Base-by-base conservation (phyloP, 2,797 vertebrate species). In the Hydrocynus forskahlii region DNA sequence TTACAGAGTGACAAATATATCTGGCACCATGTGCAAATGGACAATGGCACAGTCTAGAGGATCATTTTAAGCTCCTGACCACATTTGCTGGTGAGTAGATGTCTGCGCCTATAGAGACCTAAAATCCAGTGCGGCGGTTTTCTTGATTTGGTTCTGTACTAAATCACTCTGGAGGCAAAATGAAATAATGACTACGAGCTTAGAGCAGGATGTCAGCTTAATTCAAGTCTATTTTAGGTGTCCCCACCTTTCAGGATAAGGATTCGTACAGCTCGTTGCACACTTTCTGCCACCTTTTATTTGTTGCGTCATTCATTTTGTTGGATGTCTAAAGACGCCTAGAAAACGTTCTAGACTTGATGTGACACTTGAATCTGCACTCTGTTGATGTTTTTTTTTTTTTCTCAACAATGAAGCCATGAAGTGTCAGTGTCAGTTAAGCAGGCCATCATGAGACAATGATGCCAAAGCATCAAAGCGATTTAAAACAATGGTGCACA, bases 1-100 rank as follows among this genome's bases (percentile, higher is more conserved):
- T 79, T 60, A 57, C 35, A 73, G 55, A 62, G 69, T 83, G 75
- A 67, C 72, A 70, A 76, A 82, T 75, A 69, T 25, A 79, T 79
- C 66, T 73, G 54, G 55, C 73, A 73, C 77, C 50, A 70, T 76
- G 78, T 40, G 67, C 17, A 25, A 67, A 76, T 71, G 67, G 78
- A 76, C 73, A 72, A 64, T 40, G 48, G 69, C 52, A 68, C 55
- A 45, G 25, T 67, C 29, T 73, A 73, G 54, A 59, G 23, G 45
- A 76, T 55, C 35, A 45, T 35, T 83, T 66, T 66, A 66, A 40
- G 38, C 38, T 7, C n/a, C 62, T 64, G 29, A 17, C 4, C 13
- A 38, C 17, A 35, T 64, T 64, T 38, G 35, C 16, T 7, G 16
- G 16, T 19, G 35, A 16, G 25, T 40, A 40, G 6, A 48, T 4